Evolutionary conservation across 2,797 vertebrate species (phyloP).

Genomic region (Poecilia velifera): DNA sequence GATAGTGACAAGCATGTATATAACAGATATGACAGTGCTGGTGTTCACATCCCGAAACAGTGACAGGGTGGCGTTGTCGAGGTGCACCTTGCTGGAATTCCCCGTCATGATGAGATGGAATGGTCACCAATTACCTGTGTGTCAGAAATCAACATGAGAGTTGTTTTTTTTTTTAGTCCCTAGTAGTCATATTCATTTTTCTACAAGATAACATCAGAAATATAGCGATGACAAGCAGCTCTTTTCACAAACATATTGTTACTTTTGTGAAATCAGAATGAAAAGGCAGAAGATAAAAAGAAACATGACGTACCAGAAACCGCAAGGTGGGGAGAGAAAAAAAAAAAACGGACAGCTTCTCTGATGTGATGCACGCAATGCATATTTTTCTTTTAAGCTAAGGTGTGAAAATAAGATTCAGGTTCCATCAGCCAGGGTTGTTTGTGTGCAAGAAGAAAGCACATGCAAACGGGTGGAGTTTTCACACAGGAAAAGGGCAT

Average conservation of each 20-base stretch:
- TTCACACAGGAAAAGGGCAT: slow-evolving; percentile 63
- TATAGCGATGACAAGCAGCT: not conserved
- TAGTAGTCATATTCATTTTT: not conserved
- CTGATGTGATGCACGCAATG: not conserved
- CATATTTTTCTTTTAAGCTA: not conserved
- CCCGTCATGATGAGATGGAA: slow-evolving; percentile 61
- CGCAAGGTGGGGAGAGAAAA: not conserved
- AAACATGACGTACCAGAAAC: not conserved
- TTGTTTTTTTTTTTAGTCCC: not conserved
- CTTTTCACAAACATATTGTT: not conserved
- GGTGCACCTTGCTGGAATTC: slow-evolving; percentile 55
- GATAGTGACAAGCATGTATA: slow-evolving; percentile 84
- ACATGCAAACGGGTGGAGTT: slow-evolving; percentile 32
- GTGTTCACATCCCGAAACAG: slow-evolving; percentile 77
- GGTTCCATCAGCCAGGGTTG: not conserved
- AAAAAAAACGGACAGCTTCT: not conserved
- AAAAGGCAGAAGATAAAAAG: not conserved
- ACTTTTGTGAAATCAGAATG: not conserved
- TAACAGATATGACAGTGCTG: slow-evolving; percentile 73
- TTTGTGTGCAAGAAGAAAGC: not conserved
- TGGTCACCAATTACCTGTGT: slow-evolving; percentile 37
- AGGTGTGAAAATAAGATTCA: slow-evolving; percentile 38
- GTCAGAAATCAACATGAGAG: slow-evolving; percentile 1
- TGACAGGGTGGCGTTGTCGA: slow-evolving; percentile 84
- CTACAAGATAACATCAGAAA: not conserved